A percentile compares a stretch with the other conserved stretches of the same genome.
phyloP scores from a whole-genome alignment of 1,140 invertebrate species.

The Zaprionus africanus region DNA sequence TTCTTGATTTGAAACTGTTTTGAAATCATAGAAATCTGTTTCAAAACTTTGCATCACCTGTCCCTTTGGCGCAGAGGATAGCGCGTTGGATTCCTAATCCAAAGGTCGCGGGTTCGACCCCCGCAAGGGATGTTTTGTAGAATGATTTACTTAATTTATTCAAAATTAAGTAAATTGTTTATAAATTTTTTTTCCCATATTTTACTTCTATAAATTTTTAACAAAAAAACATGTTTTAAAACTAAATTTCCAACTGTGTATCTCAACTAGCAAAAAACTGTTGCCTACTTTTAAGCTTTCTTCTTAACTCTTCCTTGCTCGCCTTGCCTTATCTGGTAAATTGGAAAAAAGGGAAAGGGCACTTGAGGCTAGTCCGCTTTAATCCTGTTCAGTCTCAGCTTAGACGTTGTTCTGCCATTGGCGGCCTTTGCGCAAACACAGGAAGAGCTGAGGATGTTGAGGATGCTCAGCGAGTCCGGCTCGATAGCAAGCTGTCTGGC shows the following conservation, averaged over 20 bases:
- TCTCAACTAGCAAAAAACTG: not conserved
- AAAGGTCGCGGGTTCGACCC: no score
- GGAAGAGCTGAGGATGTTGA: not conserved
- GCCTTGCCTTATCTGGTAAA: slow-evolving; percentile 35
- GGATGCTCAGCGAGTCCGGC: slow-evolving; percentile 7
- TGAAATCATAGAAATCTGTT: not conserved
- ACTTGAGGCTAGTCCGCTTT: slow-evolving; percentile 17
- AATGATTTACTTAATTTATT: no score
- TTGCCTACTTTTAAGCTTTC: not conserved
- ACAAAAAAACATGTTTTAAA: not conserved
- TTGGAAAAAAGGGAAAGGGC: slow-evolving; percentile 34
- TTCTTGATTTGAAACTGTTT: no score
- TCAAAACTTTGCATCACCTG: not conserved
- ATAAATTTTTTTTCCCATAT: no score
- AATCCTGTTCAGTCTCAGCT: slow-evolving; percentile 36
- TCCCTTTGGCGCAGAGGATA: no score
- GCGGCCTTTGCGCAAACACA: slow-evolving; percentile 20
- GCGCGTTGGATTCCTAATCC: no score
- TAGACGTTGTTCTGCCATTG: slow-evolving; percentile 7
- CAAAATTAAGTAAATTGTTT: no score
- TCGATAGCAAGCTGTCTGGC: slow-evolving; percentile 37
- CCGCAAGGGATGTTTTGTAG: no score
- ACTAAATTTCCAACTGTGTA: not conserved
- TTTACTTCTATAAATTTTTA: no score
- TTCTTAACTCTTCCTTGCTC: not conserved